Percentiles rank a stretch among this genome's conserved stretches.
Evolutionary conservation across 2,113 vertebrate species (phyloP).

Genomic region (Empidonax alnorum): DNA sequence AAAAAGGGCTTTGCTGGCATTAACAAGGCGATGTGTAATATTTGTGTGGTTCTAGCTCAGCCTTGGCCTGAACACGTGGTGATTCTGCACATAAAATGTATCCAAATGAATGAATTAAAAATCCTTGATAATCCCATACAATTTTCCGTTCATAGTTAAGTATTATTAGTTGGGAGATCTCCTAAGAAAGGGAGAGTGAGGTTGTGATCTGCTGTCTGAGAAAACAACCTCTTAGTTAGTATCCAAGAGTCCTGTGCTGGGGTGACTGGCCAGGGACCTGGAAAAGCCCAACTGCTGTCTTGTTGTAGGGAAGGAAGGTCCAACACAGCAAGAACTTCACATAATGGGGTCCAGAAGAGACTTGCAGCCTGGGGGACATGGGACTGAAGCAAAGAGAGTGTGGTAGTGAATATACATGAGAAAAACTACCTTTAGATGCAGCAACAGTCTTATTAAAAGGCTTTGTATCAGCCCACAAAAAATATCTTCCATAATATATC

Average conservation of each 20-base stretch:
- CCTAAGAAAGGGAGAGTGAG: constrained; percentile 20
- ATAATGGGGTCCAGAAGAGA: neutral
- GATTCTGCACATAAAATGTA: constrained; percentile 71
- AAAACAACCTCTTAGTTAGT: constrained; percentile 8
- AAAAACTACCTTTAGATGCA: neutral
- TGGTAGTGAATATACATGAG: neutral
- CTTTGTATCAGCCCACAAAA: neutral
- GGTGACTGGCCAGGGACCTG: neutral
- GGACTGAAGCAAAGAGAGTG: neutral
- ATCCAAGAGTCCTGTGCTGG: neutral
- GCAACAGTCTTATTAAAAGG: neutral
- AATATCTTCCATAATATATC: fast-evolving
- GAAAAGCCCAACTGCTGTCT: neutral
- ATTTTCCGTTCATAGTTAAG: constrained; percentile 57
- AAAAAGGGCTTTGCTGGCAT: constrained; percentile 69
- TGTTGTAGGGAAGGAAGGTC: neutral
- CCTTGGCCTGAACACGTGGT: constrained; percentile 55
- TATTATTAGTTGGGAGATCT: constrained; percentile 37
- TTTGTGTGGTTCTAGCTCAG: constrained; percentile 71
- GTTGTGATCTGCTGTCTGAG: constrained; percentile 33
- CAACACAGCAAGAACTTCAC: fast-evolving
- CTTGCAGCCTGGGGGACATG: fast-evolving
- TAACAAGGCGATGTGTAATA: constrained; percentile 66
- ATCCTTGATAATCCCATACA: constrained; percentile 69
- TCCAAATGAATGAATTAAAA: constrained; percentile 76